phyloP scores from a whole-genome alignment of 2,113 vertebrate species.

The Danionella cerebrum region DNA sequence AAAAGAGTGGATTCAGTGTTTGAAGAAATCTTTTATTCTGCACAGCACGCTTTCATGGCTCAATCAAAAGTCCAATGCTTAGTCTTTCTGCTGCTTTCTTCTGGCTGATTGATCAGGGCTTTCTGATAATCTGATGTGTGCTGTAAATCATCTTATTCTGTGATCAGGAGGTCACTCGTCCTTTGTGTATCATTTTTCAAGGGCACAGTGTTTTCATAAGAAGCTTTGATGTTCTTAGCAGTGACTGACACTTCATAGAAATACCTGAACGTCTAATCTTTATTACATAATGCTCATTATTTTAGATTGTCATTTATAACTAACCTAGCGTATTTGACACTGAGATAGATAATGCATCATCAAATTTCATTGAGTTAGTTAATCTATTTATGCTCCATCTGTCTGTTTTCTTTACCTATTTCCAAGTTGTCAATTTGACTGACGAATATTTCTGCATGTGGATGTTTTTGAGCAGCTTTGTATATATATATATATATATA shows the following conservation, averaged over 20 bases:
- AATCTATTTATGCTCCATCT: too few species aligned
- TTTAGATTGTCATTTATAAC: background rate
- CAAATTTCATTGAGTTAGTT: too few species aligned
- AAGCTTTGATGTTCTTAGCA: background rate
- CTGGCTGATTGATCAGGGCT: background rate
- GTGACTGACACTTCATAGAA: background rate
- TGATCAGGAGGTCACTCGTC: background rate
- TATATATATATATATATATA: too few species aligned
- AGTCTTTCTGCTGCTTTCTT: background rate
- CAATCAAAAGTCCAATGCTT: background rate
- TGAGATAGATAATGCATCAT: too few species aligned
- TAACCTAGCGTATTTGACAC: background rate
- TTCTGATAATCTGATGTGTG: background rate
- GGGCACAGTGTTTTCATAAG: background rate
- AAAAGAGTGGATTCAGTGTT: background rate
- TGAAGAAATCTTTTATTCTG: background rate
- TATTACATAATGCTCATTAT: background rate
- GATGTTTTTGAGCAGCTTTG: too few species aligned
- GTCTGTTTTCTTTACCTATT: too few species aligned
- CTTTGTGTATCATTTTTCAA: background rate
- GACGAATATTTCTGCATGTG: too few species aligned
- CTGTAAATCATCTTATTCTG: slow-evolving; percentile 1
- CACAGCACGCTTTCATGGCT: background rate
- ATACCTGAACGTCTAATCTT: background rate
- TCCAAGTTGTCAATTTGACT: too few species aligned